Base-by-base conservation (phyloP, 2,797 vertebrate species). In the Propithecus perrieri region DNA sequence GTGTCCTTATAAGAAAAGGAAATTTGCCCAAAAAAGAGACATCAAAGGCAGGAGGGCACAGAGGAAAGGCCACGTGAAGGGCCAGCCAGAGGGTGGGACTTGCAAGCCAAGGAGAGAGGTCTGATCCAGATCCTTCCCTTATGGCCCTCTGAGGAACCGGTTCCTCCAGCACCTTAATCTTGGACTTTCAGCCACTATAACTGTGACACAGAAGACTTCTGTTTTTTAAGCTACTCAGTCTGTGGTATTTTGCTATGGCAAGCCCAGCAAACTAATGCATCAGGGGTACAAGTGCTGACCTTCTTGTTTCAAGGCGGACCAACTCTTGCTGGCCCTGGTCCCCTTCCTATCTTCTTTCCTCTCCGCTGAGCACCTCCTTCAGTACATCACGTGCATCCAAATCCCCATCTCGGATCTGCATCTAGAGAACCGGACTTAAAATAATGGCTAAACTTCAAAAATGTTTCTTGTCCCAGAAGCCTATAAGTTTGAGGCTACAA, bases 21-120 rank as follows among this genome's bases (percentile, higher is more conserved):
- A 50, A 81, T 12, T 61, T 59, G 13, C n/a, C 33, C 14, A 46
- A 41, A 38, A 84, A 74, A 79, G n/a, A 78, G 8, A 20, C 17
- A n/a, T 7, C 2, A 5, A 12, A 11, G 24, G 12, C 6, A 24
- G 0, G 0, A 7, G 22, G 14, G 6, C 14, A 67, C 24, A 61
- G 24, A 85, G 20, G 26, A 53, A 59, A 43, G 59, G 17, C 10
- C 57, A 13, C 6, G 5, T 53, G 28, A 80, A 85, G n/a, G 38
- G 8, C 12, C 4, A 46, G 48, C 46, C 33, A 18, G 76, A 53
- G 4, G 53, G 55, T 4, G 3, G 2, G 12, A 57, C 50, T 14
- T 41, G 20, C 15, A 69, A 78, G 28, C 30, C 7, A 50, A 26
- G 35, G 7, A 46, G 22, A 7, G 3, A 71, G 35, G 46, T 22